phyloP scores from a whole-genome alignment of 37 sponge, comb jelly and placozoan species.

The Agelas oroides region DNA sequence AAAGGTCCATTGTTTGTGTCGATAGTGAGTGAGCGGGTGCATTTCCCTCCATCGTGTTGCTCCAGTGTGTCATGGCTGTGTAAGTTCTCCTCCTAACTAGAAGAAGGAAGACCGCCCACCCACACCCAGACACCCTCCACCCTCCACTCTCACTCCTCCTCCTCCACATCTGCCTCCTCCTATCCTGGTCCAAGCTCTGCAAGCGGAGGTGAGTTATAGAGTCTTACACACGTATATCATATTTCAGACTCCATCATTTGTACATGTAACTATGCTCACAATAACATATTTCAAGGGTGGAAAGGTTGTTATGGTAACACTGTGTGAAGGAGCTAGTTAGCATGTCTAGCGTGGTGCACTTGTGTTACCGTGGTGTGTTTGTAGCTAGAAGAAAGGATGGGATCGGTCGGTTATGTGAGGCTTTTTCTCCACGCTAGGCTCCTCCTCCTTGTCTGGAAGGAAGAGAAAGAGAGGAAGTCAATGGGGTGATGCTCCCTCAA shows the following conservation, averaged over 20 bases:
- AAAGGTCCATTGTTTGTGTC: too few relatives aligned
- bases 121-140: not conserved
- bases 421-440: not conserved
- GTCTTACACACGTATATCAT: not conserved
- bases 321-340: too few relatives aligned
- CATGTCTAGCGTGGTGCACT: too few relatives aligned
- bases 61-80: conserved; percentile 49
- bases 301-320: too few relatives aligned
- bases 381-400: too few relatives aligned
- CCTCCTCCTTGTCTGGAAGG: conserved; percentile 1
- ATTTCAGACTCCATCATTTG: not conserved
- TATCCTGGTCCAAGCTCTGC: too few relatives aligned
- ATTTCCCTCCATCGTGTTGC: not conserved
- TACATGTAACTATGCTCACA: not conserved
- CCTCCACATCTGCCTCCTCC: not conserved
- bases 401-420: too few relatives aligned
- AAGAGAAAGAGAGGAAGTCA: conserved; percentile 47
- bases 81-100: conserved; percentile 47
- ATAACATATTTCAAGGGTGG: too few relatives aligned
- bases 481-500: conserved; percentile 37
- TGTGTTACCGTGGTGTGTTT: too few relatives aligned
- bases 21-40: too few relatives aligned
- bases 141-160: not conserved
- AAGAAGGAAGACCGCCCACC: not conserved
- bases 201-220: not conserved